Evolutionary conservation across 2,888 invertebrate genomes (phyloP).

Genomic region (Desoria tigrina): DNA sequence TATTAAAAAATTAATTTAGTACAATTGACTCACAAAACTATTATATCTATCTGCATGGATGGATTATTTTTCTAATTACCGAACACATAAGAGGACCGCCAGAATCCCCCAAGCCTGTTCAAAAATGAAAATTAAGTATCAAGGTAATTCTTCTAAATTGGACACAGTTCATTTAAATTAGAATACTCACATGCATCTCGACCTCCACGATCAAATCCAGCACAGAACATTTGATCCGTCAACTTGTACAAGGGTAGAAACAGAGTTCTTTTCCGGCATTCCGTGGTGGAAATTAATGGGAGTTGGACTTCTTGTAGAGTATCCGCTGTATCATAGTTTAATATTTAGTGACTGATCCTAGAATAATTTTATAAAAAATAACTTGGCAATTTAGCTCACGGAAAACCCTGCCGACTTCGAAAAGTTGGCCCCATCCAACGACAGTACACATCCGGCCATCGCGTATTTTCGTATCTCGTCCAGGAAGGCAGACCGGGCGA

Average conservation of each 20-base stretch:
- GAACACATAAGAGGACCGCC: slow-evolving; percentile 79
- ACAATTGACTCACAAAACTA: not conserved
- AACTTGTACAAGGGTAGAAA: slow-evolving; percentile 74
- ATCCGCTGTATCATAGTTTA: no score
- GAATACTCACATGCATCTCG: slow-evolving; percentile 67
- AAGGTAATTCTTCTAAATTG: not conserved
- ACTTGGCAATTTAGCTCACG: slow-evolving; percentile 67
- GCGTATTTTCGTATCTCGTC: slow-evolving; percentile 59
- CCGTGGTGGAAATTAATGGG: slow-evolving; percentile 74
- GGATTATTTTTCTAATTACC: slow-evolving; percentile 59
- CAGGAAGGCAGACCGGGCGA: slow-evolving; percentile 68
- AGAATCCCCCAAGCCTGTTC: slow-evolving; percentile 67
- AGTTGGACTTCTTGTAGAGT: slow-evolving; percentile 79
- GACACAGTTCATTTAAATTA: not conserved
- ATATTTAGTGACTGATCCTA: no score
- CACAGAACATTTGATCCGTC: slow-evolving; percentile 80
- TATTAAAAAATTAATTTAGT: slow-evolving; percentile 44
- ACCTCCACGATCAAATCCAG: slow-evolving; percentile 76
- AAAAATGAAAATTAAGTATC: not conserved
- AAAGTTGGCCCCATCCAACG: slow-evolving; percentile 63
- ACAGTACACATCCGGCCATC: slow-evolving; percentile 73
- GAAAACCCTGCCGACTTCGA: slow-evolving; percentile 75
- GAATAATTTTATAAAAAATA: not conserved
- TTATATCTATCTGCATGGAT: no score
- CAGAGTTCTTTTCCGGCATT: slow-evolving; percentile 72